Evolutionary conservation across 1,140 invertebrate species (phyloP).

Genomic region (Brachionus paranguensis): DNA sequence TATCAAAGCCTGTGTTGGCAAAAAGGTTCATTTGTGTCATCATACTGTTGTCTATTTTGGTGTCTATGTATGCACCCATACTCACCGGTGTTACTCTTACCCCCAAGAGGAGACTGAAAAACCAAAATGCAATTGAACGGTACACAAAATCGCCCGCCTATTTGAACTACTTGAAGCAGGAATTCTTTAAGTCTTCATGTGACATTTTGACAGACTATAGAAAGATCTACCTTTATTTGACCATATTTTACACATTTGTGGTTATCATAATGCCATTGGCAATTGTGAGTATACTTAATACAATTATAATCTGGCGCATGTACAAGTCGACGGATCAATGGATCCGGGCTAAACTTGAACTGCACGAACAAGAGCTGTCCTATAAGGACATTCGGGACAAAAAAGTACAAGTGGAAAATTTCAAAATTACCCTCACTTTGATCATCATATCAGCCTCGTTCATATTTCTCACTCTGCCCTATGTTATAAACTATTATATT

Average conservation of each 20-base stretch:
- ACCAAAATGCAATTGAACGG: not conserved
- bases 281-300: conserved; percentile 33
- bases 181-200: not conserved
- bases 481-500: conserved; percentile 32
- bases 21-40: conserved; percentile 5
- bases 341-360: conserved; percentile 12
- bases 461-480: conserved; percentile 3
- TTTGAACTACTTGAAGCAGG: conserved; percentile 10
- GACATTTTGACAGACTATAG: not conserved
- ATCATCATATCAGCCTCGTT: conserved; percentile 33
- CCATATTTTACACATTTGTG: conserved; percentile 18
- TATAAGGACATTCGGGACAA: conserved; percentile 33
- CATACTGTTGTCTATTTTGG: not conserved
- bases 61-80: conserved; percentile 15
- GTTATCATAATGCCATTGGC: conserved; percentile 4
- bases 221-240: conserved; percentile 24
- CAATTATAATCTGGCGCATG: conserved; percentile 18
- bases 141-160: not conserved
- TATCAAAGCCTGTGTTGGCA: conserved; percentile 25
- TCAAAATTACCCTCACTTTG: conserved; percentile 29
- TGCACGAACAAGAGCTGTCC: conserved; percentile 20
- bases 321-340: conserved; percentile 32
- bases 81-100: not conserved
- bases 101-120: not conserved
- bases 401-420: conserved; percentile 37